phyloP scores from a whole-genome alignment of 2,797 vertebrate species.

The Fundulus diaphanus region DNA sequence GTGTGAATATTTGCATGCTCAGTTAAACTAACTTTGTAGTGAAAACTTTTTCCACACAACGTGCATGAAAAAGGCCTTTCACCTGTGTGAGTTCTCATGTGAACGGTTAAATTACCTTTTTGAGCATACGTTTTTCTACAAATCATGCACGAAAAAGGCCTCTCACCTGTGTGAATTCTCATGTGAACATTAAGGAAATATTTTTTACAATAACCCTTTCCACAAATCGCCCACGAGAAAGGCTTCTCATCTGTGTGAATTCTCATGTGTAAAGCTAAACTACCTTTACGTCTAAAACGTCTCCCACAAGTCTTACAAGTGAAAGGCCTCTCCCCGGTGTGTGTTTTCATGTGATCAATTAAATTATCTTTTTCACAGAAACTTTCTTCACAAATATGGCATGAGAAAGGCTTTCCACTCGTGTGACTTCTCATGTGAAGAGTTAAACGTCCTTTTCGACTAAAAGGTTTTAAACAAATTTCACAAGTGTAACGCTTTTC shows the following conservation, averaged over 20 bases:
- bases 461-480: not conserved
- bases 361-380: not conserved
- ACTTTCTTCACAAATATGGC: not conserved
- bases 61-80: not conserved
- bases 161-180: constrained; percentile 3
- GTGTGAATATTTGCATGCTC: not conserved
- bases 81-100: constrained; percentile 5
- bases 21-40: not conserved
- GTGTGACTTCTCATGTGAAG: constrained; percentile 10
- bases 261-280: not conserved
- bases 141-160: not conserved
- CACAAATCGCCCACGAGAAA: not conserved
- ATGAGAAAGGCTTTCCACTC: not conserved
- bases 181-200: not conserved
- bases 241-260: not conserved
- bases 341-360: constrained; percentile 3
- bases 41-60: constrained; percentile 2
- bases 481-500: not conserved
- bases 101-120: constrained; percentile 2
- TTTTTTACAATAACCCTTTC: not conserved
- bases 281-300: not conserved
- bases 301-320: constrained; percentile 1
- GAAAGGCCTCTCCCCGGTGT: not conserved
- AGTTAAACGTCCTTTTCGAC: constrained; percentile 2
- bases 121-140: not conserved